A percentile compares a stretch with the other conserved stretches of the same genome.
Conservation (phyloP, 1,140 invertebrate genomes). For the Tribolium castaneum region DNA sequence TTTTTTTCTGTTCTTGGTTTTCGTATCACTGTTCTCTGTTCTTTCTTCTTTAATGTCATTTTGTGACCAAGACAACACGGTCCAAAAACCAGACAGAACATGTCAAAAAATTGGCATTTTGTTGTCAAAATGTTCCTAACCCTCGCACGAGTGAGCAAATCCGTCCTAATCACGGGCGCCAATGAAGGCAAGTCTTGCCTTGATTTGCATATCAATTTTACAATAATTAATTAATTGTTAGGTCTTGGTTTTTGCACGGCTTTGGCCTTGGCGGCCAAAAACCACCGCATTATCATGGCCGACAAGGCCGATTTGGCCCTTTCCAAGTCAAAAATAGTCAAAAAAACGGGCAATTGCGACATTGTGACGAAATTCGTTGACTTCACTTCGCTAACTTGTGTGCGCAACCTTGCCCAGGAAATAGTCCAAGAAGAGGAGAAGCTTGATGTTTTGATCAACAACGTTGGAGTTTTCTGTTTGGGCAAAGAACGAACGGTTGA, state of each 20-base stretch:
- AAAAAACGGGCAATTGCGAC: slow-evolving; percentile 54
- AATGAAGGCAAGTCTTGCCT: slow-evolving; percentile 66
- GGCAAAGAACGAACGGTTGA: slow-evolving; percentile 67
- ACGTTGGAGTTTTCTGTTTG: slow-evolving; percentile 68
- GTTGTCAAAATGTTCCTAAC: not conserved
- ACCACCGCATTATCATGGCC: slow-evolving; percentile 87
- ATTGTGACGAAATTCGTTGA: slow-evolving; percentile 59
- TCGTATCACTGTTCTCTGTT: not conserved
- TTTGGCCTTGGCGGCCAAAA: slow-evolving; percentile 78
- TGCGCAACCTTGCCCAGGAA: slow-evolving; percentile 67
- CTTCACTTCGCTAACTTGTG: slow-evolving; percentile 66
- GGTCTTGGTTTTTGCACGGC: slow-evolving; percentile 93
- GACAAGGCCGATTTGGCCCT: slow-evolving; percentile 82
- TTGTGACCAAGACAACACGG: not conserved
- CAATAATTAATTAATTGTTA: slow-evolving; percentile 55
- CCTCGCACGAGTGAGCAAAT: slow-evolving; percentile 67
- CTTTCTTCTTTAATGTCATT: not conserved
- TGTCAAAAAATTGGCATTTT: not conserved
- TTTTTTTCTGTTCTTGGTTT: too few relatives aligned
- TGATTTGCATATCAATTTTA: too few relatives aligned
- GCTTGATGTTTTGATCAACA: slow-evolving; percentile 77
- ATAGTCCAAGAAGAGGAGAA: slow-evolving; percentile 65
- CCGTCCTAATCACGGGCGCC: slow-evolving; percentile 88
- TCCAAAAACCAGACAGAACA: too few relatives aligned
- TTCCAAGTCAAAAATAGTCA: slow-evolving; percentile 66